Conservation (phyloP, 1,140 invertebrate genomes). For the Anastrepha ludens region DNA sequence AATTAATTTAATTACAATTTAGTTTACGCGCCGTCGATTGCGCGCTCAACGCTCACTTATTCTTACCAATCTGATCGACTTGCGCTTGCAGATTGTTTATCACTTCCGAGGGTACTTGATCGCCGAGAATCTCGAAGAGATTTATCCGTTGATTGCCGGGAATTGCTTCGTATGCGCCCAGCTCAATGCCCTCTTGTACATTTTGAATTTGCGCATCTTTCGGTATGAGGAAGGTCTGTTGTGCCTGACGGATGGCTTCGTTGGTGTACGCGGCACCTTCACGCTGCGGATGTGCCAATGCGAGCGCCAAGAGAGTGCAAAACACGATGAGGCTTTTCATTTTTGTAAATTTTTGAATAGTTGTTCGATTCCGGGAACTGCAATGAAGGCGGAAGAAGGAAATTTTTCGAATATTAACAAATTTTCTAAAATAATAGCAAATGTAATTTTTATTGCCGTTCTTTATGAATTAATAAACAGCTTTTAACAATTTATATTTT, state of each 20-base stretch:
- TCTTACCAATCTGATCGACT: constrained; percentile 85
- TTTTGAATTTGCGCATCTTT: constrained; percentile 89
- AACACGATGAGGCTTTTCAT: constrained; percentile 74
- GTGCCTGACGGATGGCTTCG: constrained; percentile 89
- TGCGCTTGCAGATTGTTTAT: constrained; percentile 88
- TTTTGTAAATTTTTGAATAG: constrained; percentile 55
- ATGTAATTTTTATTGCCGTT: neutral
- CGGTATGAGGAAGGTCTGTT: constrained; percentile 87
- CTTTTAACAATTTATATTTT: too few species aligned
- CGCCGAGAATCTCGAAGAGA: constrained; percentile 86
- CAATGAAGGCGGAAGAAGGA: neutral
- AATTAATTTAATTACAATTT: constrained; percentile 52
- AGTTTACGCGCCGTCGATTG: constrained; percentile 65
- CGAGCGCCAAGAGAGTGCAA: constrained; percentile 72
- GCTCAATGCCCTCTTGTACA: constrained; percentile 88
- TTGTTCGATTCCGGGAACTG: neutral
- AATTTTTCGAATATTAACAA: neutral
- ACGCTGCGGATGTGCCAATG: constrained; percentile 80
- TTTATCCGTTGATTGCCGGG: constrained; percentile 88
- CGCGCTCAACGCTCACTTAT: constrained; percentile 61
- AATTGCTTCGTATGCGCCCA: constrained; percentile 88
- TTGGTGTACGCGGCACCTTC: constrained; percentile 87
- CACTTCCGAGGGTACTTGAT: constrained; percentile 88
- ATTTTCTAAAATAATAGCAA: too few species aligned
- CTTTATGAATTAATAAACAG: too few species aligned